Evolutionary conservation across 2,797 vertebrate genomes (phyloP).

Genomic region (Gadopsis marmoratus): DNA sequence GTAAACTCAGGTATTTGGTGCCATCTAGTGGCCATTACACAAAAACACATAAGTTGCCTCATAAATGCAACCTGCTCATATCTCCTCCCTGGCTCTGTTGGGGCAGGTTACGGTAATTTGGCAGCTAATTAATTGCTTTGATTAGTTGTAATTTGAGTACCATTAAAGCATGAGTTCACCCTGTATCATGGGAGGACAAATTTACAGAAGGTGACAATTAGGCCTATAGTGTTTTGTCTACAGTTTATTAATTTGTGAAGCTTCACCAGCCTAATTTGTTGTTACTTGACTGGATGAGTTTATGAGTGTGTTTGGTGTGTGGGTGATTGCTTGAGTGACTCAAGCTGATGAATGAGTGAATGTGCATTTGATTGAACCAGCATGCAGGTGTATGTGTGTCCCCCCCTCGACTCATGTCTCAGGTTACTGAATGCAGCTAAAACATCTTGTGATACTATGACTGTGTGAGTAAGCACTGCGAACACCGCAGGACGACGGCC

Average conservation of each 20-base stretch:
- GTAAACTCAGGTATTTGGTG: conserved; percentile 59
- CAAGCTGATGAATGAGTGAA: conserved; percentile 33
- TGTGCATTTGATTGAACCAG: conserved; percentile 19
- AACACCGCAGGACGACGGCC: conserved; percentile 50
- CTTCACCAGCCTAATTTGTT: conserved; percentile 53
- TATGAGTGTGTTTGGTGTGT: conserved; percentile 49
- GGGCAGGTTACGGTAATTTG: conserved; percentile 73
- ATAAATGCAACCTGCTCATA: not conserved
- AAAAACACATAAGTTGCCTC: conserved; percentile 46
- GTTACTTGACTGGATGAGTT: conserved; percentile 61
- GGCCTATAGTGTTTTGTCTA: conserved; percentile 48
- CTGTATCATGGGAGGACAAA: conserved; percentile 57
- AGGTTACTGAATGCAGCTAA: conserved; percentile 36
- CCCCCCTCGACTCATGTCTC: conserved; percentile 49
- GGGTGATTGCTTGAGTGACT: conserved; percentile 41
- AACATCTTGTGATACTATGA: conserved; percentile 34
- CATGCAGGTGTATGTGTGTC: conserved; percentile 41
- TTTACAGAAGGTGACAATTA: conserved; percentile 69
- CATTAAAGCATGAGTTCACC: conserved; percentile 53
- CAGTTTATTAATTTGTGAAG: conserved; percentile 57
- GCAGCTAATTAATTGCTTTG: conserved; percentile 74
- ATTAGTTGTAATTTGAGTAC: conserved; percentile 71
- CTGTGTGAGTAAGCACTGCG: conserved; percentile 43
- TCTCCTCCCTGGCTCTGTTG: conserved; percentile 40
- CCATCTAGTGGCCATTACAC: conserved; percentile 68